Percentiles rank a stretch among this genome's conserved stretches.
phyloP scores from a whole-genome alignment of 2,797 vertebrate genomes.

The Pseudopleuronectes americanus region DNA sequence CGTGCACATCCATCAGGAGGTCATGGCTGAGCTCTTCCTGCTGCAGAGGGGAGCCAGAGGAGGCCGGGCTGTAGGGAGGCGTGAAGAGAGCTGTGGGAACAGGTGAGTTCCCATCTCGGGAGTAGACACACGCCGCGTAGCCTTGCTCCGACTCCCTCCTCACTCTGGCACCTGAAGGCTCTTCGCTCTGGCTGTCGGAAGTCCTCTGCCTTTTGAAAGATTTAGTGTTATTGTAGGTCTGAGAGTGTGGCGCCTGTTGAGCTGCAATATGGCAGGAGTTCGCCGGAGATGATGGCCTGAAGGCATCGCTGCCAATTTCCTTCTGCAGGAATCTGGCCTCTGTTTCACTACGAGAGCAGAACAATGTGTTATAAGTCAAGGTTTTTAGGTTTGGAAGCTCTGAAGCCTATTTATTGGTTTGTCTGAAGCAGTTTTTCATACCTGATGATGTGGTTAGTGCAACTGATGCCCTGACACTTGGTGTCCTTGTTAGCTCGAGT shows the following conservation, averaged over 20 bases:
- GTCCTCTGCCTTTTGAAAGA: slow-evolving; percentile 70
- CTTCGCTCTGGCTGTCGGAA: slow-evolving; percentile 50
- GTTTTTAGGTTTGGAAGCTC: not conserved
- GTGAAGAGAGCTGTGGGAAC: slow-evolving; percentile 61
- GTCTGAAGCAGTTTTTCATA: slow-evolving; percentile 50
- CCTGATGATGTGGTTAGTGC: slow-evolving; percentile 85
- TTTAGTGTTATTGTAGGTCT: slow-evolving; percentile 14
- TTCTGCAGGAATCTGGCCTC: slow-evolving; percentile 78
- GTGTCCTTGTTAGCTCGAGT: slow-evolving; percentile 60
- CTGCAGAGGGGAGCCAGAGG: slow-evolving; percentile 69
- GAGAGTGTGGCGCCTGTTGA: slow-evolving; percentile 34
- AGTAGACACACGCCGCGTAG: slow-evolving; percentile 26
- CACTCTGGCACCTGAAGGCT: slow-evolving; percentile 34
- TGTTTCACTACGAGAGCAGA: slow-evolving; percentile 71
- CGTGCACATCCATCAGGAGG: slow-evolving; percentile 68
- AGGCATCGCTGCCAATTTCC: slow-evolving; percentile 61
- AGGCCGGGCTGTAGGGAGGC: slow-evolving; percentile 81
- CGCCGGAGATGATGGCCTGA: slow-evolving; percentile 39
- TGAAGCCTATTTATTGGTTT: not conserved
- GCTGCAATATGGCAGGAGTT: slow-evolving; percentile 21
- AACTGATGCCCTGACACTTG: slow-evolving; percentile 67
- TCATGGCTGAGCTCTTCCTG: slow-evolving; percentile 63
- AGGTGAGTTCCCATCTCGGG: slow-evolving; percentile 53
- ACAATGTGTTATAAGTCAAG: not conserved
- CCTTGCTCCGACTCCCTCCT: slow-evolving; percentile 40